A percentile compares a stretch with the other conserved stretches of the same genome.
Evolutionary conservation across 2,888 invertebrate species (phyloP).

Genomic region (Lasioglossum leucozonium): DNA sequence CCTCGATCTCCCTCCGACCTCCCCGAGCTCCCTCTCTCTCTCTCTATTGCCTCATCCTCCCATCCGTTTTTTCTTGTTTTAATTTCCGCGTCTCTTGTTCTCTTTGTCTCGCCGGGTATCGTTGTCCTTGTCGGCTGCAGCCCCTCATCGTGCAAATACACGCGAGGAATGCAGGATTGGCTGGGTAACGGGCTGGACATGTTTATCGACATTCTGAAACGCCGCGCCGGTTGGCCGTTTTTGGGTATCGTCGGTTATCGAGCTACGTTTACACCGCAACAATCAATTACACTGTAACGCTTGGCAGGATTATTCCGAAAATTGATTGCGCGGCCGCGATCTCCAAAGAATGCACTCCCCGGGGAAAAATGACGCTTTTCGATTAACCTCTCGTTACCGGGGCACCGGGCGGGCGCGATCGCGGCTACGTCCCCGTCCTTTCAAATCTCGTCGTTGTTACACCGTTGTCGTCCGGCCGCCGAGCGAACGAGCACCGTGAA

Average conservation of each 20-base stretch:
- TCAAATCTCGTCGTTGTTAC: too few species aligned
- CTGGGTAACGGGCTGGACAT: slow-evolving; percentile 73
- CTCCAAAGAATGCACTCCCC: slow-evolving; percentile 38
- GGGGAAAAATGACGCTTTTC: slow-evolving; percentile 19
- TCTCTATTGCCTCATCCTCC: background rate
- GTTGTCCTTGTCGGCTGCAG: slow-evolving; percentile 37
- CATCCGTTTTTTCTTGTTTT: slow-evolving; percentile 47
- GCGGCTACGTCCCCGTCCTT: too few species aligned
- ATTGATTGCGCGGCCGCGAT: slow-evolving; percentile 53
- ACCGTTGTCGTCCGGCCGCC: background rate
- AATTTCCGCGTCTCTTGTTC: slow-evolving; percentile 37
- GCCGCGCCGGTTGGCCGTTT: slow-evolving; percentile 67
- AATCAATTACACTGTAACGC: slow-evolving; percentile 71
- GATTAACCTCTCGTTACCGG: slow-evolving; percentile 19
- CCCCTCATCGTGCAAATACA: slow-evolving; percentile 71
- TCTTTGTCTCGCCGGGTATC: slow-evolving; percentile 23
- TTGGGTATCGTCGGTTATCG: slow-evolving; percentile 69
- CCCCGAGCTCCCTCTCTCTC: background rate
- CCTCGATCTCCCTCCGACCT: background rate
- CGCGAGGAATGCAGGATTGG: slow-evolving; percentile 76
- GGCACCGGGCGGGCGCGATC: background rate
- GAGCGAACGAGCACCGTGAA: background rate
- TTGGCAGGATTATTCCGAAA: slow-evolving; percentile 64
- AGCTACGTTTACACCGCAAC: slow-evolving; percentile 69
- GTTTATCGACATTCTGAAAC: slow-evolving; percentile 79